Evolutionary conservation across 1,140 invertebrate genomes (phyloP), one percentile per base, ranked within the genome.

Genomic region (Dinoponera quadriceps): DNA sequence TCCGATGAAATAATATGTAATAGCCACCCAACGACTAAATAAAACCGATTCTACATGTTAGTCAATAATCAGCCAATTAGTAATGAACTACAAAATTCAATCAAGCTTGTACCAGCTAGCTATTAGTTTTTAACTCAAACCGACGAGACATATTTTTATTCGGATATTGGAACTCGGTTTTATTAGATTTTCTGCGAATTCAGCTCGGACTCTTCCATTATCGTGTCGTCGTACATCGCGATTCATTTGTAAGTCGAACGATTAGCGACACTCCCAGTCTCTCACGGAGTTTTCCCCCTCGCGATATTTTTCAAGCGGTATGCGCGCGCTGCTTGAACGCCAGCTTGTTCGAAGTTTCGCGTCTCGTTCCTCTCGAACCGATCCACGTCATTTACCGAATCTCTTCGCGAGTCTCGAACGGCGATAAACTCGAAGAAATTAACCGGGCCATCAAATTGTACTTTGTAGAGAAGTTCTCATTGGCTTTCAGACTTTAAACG

Each of bases 401-500:
- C 85, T 82, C 48, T n/a, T n/a, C 62, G 59, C 69, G 55, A 63
- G 49, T 68, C 59, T 88, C 51, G 62, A 85, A 85, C 20, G 73
- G 54, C 69, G 78, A 88, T 88, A 88, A 88, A 88, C 69, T 77
- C 49, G 63, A 78, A 74, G 80, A 88, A 88, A 88, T 89, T 89
- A 87, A 89, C 87, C 68, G 73, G 54, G 54, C 83, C 85, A 89
- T 89, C 88, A 89, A 89, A 89, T 84, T 89, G 85, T 85, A 89
- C 88, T 89, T 87, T 87, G 78, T 72, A 85, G 84, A 73, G 78
- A 87, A 75, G 62, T 85, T 83, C 69, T 85, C 82, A 89, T 89
- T 85, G 87, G 88, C 77, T 80, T 80, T 65, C 54, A 25, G 87
- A 82, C 83, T 77, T 88, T 88, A 88, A 88, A 85, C 77, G 73